Percentiles rank a stretch among this genome's conserved stretches.
Evolutionary conservation across 2,797 vertebrate species (phyloP).

Genomic region (Rhinoraja longicauda): DNA sequence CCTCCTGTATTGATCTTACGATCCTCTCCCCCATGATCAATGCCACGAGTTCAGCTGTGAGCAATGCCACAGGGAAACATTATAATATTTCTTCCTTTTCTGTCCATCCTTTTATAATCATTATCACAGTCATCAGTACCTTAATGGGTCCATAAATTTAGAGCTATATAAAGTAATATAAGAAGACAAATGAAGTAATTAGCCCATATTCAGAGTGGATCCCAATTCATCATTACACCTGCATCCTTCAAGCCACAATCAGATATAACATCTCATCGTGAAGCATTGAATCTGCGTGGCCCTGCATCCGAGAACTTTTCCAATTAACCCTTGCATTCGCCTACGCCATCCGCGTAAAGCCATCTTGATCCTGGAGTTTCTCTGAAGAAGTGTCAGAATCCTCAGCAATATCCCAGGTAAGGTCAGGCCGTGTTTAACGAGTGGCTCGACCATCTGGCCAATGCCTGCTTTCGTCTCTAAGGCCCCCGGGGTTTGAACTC

Average conservation of each 20-base stretch:
- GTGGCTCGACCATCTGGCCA: too few relatives aligned
- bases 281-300: background rate
- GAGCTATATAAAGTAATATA: slow-evolving; percentile 99
- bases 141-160: slow-evolving; percentile 98
- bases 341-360: background rate
- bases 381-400: background rate
- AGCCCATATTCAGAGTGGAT: slow-evolving; percentile 97
- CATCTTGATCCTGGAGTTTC: background rate
- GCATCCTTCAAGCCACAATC: background rate
- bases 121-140: slow-evolving; percentile 34
- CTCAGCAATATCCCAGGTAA: too few relatives aligned
- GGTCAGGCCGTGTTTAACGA: too few relatives aligned
- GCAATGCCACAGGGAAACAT: background rate
- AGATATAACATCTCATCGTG: background rate
- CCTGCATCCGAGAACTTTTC: background rate
- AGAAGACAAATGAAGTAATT: slow-evolving; percentile 99
- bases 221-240: slow-evolving; percentile 93
- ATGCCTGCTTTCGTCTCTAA: too few relatives aligned
- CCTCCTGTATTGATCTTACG: background rate
- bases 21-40: background rate
- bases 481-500: too few relatives aligned
- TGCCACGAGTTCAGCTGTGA: background rate
- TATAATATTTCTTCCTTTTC: background rate
- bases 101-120: background rate
- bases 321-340: background rate